Evolutionary conservation across 2,797 vertebrate species (phyloP).

Genomic region (Schizopygopsis malacanthus): DNA sequence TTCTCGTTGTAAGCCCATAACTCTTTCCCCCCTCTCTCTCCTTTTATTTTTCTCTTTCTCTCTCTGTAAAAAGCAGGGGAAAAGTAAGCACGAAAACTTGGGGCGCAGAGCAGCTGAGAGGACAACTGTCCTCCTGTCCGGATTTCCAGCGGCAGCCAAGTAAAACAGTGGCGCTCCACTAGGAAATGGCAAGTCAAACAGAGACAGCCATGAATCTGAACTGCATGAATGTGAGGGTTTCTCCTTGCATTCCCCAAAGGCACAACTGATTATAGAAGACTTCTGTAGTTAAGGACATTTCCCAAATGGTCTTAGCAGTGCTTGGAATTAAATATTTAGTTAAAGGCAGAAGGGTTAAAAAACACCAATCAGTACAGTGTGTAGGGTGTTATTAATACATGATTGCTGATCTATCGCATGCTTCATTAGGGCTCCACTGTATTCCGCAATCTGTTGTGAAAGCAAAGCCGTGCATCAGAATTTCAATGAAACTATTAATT

Average conservation of each 20-base stretch:
- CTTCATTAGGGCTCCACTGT: slow-evolving; percentile 18
- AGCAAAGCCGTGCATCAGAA: neutral
- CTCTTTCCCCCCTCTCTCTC: slow-evolving; percentile 52
- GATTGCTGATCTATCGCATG: slow-evolving; percentile 29
- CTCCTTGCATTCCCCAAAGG: slow-evolving; percentile 80
- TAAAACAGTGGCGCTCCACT: slow-evolving; percentile 87
- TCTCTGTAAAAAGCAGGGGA: slow-evolving; percentile 72
- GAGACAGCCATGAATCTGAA: slow-evolving; percentile 84
- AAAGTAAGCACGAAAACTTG: slow-evolving; percentile 88
- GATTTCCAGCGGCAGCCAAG: slow-evolving; percentile 82
- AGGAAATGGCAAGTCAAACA: slow-evolving; percentile 92
- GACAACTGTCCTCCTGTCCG: slow-evolving; percentile 90
- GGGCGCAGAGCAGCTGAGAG: slow-evolving; percentile 76
- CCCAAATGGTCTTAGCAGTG: slow-evolving; percentile 81
- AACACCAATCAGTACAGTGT: slow-evolving; percentile 25
- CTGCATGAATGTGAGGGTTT: slow-evolving; percentile 82
- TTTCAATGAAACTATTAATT: slow-evolving; percentile 9
- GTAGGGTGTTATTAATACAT: slow-evolving; percentile 38
- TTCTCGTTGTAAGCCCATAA: slow-evolving; percentile 63
- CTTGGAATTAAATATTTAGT: slow-evolving; percentile 63
- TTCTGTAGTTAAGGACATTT: slow-evolving; percentile 85
- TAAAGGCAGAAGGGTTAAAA: slow-evolving; percentile 42
- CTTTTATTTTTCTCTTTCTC: slow-evolving; percentile 56
- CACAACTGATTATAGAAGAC: slow-evolving; percentile 84
- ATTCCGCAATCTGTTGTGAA: slow-evolving; percentile 28